Base-by-base conservation (phyloP, 2,113 vertebrate genomes). In the Clarias magur region DNA sequence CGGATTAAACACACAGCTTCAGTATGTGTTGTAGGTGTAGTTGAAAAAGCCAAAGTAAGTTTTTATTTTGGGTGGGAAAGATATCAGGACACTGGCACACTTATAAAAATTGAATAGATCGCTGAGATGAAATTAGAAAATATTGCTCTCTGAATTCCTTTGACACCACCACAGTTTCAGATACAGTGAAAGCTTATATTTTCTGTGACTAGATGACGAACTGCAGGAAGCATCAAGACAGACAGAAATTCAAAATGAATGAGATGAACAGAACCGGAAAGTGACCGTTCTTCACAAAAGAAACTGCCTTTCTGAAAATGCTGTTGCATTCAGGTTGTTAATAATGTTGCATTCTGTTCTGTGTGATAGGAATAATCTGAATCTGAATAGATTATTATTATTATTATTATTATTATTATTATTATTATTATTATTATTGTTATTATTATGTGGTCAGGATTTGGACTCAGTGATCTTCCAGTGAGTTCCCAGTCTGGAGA, bases 171-270 rank as follows among this genome's bases (percentile, higher is more conserved):
- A 59, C 56, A 21, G 0, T 27, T 83, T 54, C 82, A 68, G 82
- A 83, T n/a, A 4, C 1, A 30, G 78, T 60, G 79, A 23, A 30
- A 38, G 23, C 62, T 84, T 68, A 30, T 23, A 57, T 70, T 76
- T 34, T 42, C 15, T 60, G 34, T 5, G 70, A 85, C 57, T n/a
- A 62, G 70, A 76, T 62, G 70, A 85, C 25, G 17, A 62, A 76
- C 70, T 73, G 54, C 83, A 85, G 19, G 19, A 62, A 84, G 38
- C 54, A 73, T 16, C 67, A 59, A 73, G 54, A 84, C 30, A 57
- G 68, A 73, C 16, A 42, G 68, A 84, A 84, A 42, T 59, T 34
- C 15, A 60, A 2, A 38, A 25, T 38, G 30, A 73, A 25, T 73
- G 54, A 59, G 54, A 54, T 13, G 9, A n/a, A 54, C 63, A 9